These are phyloP conservation scores for Pygoscelis antarcticus DNA, from an alignment of 2,113 vertebrate genomes.

Conservation along the genomic window DNA sequence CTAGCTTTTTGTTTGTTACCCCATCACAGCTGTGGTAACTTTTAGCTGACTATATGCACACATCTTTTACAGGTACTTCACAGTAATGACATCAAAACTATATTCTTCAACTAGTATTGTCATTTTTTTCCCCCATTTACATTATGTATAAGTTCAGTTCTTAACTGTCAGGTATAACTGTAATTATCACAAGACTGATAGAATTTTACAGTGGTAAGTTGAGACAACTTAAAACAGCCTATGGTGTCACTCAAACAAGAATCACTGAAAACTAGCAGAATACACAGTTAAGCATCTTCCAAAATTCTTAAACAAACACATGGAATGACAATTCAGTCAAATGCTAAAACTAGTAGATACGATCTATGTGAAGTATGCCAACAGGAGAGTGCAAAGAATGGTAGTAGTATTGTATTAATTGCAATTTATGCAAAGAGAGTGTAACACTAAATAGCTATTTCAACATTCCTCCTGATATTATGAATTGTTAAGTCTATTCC, in stretches of 20 bases:
- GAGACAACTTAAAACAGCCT: not conserved
- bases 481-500: not conserved
- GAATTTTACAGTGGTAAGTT: not conserved
- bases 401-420: not conserved
- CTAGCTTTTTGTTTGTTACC: not conserved
- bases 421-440: not conserved
- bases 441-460: not conserved
- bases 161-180: not conserved
- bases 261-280: not conserved
- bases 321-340: not conserved
- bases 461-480: not conserved
- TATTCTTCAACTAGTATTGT: not conserved
- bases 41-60: not conserved
- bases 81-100: not conserved
- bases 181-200: not conserved
- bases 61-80: not conserved
- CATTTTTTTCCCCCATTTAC: not conserved
- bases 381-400: not conserved
- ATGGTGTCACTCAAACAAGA: not conserved
- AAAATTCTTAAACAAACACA: not conserved
- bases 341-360: not conserved
- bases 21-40: not conserved
- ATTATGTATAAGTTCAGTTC: not conserved
- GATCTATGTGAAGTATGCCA: not conserved
- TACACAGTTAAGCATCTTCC: not conserved